These are phyloP conservation scores for Meleagris gallopavo DNA, from an alignment of 2,113 vertebrate genomes.

Conservation along the genomic window DNA sequence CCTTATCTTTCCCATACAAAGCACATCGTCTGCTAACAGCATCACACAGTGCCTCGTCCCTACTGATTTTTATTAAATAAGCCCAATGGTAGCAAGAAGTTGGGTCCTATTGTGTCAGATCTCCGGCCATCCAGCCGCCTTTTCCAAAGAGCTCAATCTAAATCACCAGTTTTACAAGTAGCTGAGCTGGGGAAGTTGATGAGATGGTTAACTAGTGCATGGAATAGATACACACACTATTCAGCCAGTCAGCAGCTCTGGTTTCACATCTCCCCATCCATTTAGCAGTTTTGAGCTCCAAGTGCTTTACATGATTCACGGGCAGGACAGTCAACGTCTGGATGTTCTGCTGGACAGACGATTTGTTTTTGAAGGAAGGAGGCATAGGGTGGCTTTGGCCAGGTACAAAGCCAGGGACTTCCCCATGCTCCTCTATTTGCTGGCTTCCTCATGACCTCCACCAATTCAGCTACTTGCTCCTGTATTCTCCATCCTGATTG, in stretches of 20 bases:
- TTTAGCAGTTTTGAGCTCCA: neutral
- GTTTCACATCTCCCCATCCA: neutral
- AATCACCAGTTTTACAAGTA: neutral
- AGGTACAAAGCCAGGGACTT: neutral
- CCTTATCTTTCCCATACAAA: neutral
- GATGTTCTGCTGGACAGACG: neutral
- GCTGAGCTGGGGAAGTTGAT: neutral
- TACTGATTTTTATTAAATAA: neutral
- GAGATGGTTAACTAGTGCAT: neutral
- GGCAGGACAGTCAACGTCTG: neutral
- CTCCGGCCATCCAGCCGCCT: neutral
- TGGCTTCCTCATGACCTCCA: neutral
- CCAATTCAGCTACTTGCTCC: neutral
- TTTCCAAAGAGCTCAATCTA: neutral
- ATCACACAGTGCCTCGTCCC: neutral
- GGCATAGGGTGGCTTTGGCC: rapidly evolving
- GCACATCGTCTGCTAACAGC: neutral
- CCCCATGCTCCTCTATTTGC: neutral
- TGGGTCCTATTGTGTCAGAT: neutral
- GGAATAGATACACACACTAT: neutral
- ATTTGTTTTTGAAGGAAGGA: neutral
- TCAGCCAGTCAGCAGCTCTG: neutral
- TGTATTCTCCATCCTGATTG: neutral
- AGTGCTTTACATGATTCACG: rapidly evolving
- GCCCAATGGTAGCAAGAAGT: rapidly evolving